Percentiles rank a stretch among this genome's conserved stretches.
Evolutionary conservation across 2,797 vertebrate species (phyloP).

Genomic region (Gephyroberyx darwinii): DNA sequence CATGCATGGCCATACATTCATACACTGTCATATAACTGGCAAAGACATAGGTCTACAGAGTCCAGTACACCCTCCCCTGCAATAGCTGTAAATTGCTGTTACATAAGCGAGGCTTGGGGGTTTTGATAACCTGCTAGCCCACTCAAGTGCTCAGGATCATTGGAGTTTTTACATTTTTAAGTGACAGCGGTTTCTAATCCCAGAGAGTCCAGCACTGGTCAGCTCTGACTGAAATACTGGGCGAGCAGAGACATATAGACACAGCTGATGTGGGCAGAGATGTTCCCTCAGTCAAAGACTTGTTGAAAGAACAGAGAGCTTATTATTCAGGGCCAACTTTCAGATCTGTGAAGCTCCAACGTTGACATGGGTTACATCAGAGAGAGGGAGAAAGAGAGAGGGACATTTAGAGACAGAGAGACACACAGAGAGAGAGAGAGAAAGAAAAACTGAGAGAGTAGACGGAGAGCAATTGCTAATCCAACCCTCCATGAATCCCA

Average conservation of each 20-base stretch:
- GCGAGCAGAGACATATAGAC: background rate
- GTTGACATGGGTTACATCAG: no score
- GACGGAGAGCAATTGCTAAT: no score
- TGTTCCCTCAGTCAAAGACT: background rate
- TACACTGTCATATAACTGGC: background rate
- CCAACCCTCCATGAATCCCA: no score
- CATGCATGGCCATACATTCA: conserved; percentile 11
- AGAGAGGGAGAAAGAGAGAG: no score
- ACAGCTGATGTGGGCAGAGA: conserved; percentile 7
- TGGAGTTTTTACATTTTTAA: conserved; percentile 13
- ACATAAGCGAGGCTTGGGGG: background rate
- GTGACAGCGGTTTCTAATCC: background rate
- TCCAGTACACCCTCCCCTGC: background rate
- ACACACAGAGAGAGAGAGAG: no score
- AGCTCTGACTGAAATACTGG: background rate
- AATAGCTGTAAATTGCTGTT: background rate
- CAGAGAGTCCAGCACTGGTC: background rate
- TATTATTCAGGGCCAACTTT: background rate
- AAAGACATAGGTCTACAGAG: conserved; percentile 7
- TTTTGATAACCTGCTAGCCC: background rate
- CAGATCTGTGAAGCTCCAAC: background rate
- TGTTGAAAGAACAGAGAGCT: background rate
- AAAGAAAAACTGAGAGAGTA: no score
- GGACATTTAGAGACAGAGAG: no score
- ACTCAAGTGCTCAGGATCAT: conserved; percentile 2